Conservation (phyloP, 2,888 invertebrate genomes). For the Clostera curtula region DNA sequence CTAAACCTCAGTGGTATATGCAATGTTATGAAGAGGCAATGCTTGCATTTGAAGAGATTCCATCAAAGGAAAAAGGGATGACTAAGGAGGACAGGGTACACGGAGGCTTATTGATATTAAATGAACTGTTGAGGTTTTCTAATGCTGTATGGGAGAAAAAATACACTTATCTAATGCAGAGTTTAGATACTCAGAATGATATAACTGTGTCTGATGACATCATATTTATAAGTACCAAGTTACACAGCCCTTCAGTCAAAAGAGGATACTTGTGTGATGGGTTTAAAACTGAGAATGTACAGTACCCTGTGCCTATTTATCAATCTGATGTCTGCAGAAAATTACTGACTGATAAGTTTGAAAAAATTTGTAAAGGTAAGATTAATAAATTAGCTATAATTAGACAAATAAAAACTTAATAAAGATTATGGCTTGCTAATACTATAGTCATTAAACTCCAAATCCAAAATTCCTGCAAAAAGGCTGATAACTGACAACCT, state of each 20-base stretch:
- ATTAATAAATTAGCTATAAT: not conserved
- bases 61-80: constrained; percentile 82
- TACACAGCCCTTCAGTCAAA: constrained; percentile 75
- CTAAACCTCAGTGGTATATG: constrained; percentile 93
- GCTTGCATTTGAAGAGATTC: constrained; percentile 82
- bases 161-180: constrained; percentile 82
- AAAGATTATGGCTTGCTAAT: constrained; percentile 3
- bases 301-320: constrained; percentile 77
- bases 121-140: constrained; percentile 93
- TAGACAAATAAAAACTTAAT: not conserved
- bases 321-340: constrained; percentile 92
- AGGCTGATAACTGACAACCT: no score
- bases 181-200: constrained; percentile 64
- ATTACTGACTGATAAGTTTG: constrained; percentile 88
- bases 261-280: constrained; percentile 67
- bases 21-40: constrained; percentile 94
- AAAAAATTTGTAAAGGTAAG: constrained; percentile 80
- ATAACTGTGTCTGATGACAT: constrained; percentile 70
- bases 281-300: constrained; percentile 67
- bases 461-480: no score
- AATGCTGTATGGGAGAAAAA: constrained; percentile 91
- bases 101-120: constrained; percentile 92
- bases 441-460: no score
- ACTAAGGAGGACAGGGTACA: constrained; percentile 93
- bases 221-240: constrained; percentile 72